Conservation (phyloP, 2,113 vertebrate species). For the Zonotrichia leucophrys region DNA sequence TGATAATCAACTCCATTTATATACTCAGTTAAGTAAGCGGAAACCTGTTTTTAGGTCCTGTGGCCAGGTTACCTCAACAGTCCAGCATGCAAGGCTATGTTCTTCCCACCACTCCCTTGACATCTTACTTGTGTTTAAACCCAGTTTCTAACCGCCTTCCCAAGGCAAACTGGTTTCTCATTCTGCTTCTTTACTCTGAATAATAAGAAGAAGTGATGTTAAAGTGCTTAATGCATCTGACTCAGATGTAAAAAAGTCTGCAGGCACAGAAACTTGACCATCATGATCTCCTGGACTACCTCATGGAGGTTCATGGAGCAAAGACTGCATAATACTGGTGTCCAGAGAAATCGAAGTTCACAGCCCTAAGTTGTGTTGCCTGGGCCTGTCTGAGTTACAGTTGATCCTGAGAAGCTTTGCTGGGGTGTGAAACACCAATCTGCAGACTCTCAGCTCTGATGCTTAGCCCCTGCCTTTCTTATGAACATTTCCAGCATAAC, state of each 20-base stretch:
- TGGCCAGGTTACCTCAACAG: neutral
- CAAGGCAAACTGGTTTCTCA: neutral
- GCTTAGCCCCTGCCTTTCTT: neutral
- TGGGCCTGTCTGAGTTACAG: neutral
- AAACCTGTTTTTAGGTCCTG: neutral
- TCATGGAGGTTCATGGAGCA: neutral
- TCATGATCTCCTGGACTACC: neutral
- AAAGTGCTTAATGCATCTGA: neutral
- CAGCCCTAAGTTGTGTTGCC: fast-evolving
- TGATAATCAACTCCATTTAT: neutral
- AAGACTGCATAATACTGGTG: neutral
- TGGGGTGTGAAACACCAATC: neutral
- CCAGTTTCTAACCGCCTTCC: neutral
- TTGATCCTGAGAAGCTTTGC: neutral
- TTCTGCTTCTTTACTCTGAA: neutral
- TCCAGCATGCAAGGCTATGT: neutral
- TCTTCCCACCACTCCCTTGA: neutral
- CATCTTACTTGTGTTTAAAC: neutral
- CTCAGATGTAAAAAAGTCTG: neutral
- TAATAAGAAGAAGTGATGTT: neutral
- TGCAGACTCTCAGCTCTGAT: neutral
- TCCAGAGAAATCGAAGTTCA: neutral
- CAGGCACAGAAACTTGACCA: neutral
- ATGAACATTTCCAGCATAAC: neutral
- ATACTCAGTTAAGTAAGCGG: neutral